Evolutionary conservation across 2,797 vertebrate genomes (phyloP).

Genomic region (Hemitrygon akajei): DNA sequence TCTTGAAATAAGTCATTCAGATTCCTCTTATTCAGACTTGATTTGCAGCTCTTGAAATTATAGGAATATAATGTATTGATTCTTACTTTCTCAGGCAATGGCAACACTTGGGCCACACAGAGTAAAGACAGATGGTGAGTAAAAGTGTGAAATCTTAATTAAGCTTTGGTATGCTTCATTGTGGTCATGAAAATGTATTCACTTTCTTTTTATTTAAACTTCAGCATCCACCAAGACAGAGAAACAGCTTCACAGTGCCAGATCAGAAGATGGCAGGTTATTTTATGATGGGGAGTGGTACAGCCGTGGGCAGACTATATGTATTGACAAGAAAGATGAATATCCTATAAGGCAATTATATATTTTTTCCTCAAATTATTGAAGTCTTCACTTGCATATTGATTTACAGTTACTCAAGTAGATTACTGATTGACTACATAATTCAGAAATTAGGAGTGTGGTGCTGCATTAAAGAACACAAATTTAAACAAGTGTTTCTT

Average conservation of each 20-base stretch:
- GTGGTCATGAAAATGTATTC: background rate
- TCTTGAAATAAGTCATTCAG: too few species aligned
- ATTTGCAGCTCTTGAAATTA: too few species aligned
- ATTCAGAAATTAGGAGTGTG: background rate
- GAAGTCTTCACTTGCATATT: background rate
- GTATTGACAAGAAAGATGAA: conserved; percentile 95
- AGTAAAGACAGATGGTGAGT: conserved; percentile 84
- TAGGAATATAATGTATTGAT: conserved; percentile 15
- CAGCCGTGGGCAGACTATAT: conserved; percentile 86
- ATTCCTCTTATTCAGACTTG: too few species aligned
- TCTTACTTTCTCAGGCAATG: conserved; percentile 69
- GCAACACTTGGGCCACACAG: conserved; percentile 85
- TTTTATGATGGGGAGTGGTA: conserved; percentile 97
- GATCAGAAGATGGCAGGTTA: conserved; percentile 87
- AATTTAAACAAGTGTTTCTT: background rate
- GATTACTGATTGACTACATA: background rate
- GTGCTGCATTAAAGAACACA: background rate
- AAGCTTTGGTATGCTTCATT: background rate
- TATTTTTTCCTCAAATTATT: conserved; percentile 5
- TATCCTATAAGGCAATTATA: conserved; percentile 75
- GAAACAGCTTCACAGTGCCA: conserved; percentile 81
- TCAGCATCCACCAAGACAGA: conserved; percentile 71
- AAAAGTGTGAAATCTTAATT: conserved; percentile 1
- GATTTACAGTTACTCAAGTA: background rate
- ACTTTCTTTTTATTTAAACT: conserved; percentile 33